phyloP scores from a whole-genome alignment of 2,888 invertebrate genomes.

The Lasioglossum malachurum region DNA sequence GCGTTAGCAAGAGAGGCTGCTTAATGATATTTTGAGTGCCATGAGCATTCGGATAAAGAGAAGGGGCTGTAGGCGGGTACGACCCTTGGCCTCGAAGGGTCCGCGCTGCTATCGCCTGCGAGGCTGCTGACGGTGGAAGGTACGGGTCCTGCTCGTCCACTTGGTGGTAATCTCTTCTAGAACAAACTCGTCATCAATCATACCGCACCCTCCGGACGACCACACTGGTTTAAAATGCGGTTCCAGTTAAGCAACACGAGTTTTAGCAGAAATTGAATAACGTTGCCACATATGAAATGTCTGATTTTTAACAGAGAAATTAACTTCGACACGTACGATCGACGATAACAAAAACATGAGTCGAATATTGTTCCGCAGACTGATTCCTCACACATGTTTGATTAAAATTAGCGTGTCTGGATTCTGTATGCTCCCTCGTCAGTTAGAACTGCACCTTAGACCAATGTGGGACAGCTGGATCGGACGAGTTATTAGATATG shows the following conservation, averaged over 20 bases:
- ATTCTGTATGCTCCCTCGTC: background rate
- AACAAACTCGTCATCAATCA: conserved; percentile 74
- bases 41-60: conserved; percentile 85
- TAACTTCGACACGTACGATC: too few species aligned
- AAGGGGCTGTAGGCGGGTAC: conserved; percentile 88
- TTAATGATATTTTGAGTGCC: conserved; percentile 87
- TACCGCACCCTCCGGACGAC: background rate
- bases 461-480: background rate
- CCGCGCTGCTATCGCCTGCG: conserved; percentile 88
- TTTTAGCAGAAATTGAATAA: background rate
- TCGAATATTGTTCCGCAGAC: background rate
- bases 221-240: background rate
- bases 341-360: background rate
- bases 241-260: background rate
- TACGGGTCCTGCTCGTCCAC: conserved; percentile 94
- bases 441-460: background rate
- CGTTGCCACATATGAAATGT: too few species aligned
- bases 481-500: background rate
- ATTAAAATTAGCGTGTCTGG: background rate
- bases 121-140: conserved; percentile 88
- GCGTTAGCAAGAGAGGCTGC: conserved; percentile 86
- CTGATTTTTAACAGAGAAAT: too few species aligned
- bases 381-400: background rate
- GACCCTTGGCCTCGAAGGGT: conserved; percentile 90
- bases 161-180: conserved; percentile 91